A percentile compares a stretch with the other conserved stretches of the same genome.
These are phyloP conservation scores for Lampropteryx suffumata DNA, from an alignment of 2,888 invertebrate species.

Conservation along the genomic window DNA sequence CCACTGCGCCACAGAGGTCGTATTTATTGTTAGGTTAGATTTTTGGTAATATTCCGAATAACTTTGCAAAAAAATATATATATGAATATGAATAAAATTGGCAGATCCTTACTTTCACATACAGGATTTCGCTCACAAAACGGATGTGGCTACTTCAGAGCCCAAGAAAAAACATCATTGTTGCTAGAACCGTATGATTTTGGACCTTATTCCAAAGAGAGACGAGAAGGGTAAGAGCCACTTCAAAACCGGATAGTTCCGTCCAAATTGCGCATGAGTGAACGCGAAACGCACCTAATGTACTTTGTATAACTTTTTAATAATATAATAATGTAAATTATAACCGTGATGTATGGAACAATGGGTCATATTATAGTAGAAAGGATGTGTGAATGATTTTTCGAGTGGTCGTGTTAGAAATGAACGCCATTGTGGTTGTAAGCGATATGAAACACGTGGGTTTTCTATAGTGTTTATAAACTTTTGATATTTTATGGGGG, in stretches of 20 bases:
- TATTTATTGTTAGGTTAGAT: no score
- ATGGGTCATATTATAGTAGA: constrained; percentile 29
- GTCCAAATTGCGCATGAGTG: constrained; percentile 71
- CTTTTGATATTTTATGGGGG: constrained; percentile 14
- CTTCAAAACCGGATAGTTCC: constrained; percentile 78
- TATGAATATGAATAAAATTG: not conserved
- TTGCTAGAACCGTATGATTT: constrained; percentile 19
- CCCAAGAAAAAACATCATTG: constrained; percentile 38
- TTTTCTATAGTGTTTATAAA: constrained; percentile 17
- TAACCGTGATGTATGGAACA: constrained; percentile 33
- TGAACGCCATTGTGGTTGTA: constrained; percentile 32
- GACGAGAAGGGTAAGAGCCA: constrained; percentile 42
- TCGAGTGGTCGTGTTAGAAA: constrained; percentile 36
- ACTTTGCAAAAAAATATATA: no score
- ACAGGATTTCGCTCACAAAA: constrained; percentile 45
- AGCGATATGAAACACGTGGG: constrained; percentile 34
- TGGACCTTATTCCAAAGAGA: constrained; percentile 22
- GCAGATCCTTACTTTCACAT: constrained; percentile 21
- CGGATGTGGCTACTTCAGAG: constrained; percentile 57
- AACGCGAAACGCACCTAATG: constrained; percentile 59
- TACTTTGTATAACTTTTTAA: constrained; percentile 76
- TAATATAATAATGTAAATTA: constrained; percentile 63
- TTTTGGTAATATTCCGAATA: no score
- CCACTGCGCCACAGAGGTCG: no score
- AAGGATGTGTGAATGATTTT: constrained; percentile 38